Percentiles rank a stretch among this genome's conserved stretches.
phyloP scores from a whole-genome alignment of 2,888 invertebrate species.

The Ophion ventricosus region DNA sequence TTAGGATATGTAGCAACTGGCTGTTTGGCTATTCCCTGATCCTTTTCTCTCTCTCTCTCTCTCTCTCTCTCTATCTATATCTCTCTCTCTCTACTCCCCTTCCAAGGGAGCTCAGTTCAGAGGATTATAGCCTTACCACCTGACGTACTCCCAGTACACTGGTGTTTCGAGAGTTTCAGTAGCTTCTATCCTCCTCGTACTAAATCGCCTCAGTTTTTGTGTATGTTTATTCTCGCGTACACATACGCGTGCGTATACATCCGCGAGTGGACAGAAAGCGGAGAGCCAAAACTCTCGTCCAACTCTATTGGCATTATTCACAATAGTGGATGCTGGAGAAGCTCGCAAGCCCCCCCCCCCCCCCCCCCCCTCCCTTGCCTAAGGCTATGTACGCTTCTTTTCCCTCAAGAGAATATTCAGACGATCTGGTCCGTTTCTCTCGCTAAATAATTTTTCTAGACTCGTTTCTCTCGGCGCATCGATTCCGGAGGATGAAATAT shows the following conservation, averaged over 20 bases:
- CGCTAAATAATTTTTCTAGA: conserved; percentile 50
- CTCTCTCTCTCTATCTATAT: conserved; percentile 1
- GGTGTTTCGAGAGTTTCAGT: conserved; percentile 67
- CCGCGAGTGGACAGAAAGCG: conserved; percentile 45
- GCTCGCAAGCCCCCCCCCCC: conserved; percentile 15
- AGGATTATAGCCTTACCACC: conserved; percentile 79
- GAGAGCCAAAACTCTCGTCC: conserved; percentile 53
- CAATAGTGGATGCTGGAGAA: not conserved
- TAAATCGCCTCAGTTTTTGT: conserved; percentile 22
- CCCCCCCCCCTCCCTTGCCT: not conserved
- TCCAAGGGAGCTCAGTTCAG: conserved; percentile 68
- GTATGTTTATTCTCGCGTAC: conserved; percentile 1
- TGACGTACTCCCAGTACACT: conserved; percentile 76
- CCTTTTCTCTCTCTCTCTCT: not conserved
- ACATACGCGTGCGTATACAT: conserved; percentile 38
- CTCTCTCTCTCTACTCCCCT: conserved; percentile 25
- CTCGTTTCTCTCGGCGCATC: conserved; percentile 26
- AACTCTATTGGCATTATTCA: conserved; percentile 38
- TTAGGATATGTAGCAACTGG: conserved; percentile 16
- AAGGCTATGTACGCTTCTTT: conserved; percentile 9
- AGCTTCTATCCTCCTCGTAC: conserved; percentile 43
- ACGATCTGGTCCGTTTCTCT: conserved; percentile 18
- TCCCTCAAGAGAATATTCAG: not conserved
- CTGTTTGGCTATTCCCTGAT: conserved; percentile 21
- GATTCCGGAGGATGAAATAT: conserved; percentile 8